A percentile compares a stretch with the other conserved stretches of the same genome.
Conservation (phyloP, 2,113 vertebrate species). For the Maccullochella peelii region DNA sequence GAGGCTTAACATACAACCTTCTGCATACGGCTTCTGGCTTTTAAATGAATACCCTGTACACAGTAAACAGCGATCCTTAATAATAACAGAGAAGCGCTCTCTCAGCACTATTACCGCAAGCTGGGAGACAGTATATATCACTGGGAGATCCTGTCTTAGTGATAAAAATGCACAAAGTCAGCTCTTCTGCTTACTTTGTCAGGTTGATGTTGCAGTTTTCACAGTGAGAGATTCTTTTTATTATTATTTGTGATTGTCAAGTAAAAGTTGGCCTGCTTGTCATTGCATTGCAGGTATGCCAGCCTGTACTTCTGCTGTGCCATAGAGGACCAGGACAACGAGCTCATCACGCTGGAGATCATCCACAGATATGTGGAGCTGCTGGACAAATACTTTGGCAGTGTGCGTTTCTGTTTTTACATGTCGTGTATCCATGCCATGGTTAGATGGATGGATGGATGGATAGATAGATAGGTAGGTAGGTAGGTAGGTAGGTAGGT, state of each 20-base stretch:
- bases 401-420: slow-evolving; percentile 84
- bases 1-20: slow-evolving; percentile 50
- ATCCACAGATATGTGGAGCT: slow-evolving; percentile 99
- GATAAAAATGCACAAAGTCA: slow-evolving; percentile 38
- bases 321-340: slow-evolving; percentile 98
- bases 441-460: too few species aligned
- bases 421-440: neutral
- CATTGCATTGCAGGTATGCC: slow-evolving; percentile 90
- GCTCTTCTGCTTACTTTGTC: slow-evolving; percentile 5
- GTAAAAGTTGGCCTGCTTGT: neutral
- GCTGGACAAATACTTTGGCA: slow-evolving; percentile 99
- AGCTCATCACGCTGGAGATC: slow-evolving; percentile 99
- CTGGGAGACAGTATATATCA: slow-evolving; percentile 36
- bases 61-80: slow-evolving; percentile 58
- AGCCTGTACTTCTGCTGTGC: slow-evolving; percentile 99
- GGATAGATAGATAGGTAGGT: too few species aligned
- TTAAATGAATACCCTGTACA: slow-evolving; percentile 56
- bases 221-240: neutral
- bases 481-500: too few species aligned
- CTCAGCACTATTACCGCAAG: slow-evolving; percentile 56
- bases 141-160: slow-evolving; percentile 20
- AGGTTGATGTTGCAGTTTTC: slow-evolving; percentile 15
- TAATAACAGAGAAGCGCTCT: slow-evolving; percentile 45
- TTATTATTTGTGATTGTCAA: neutral
- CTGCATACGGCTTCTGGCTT: slow-evolving; percentile 38